phyloP scores from a whole-genome alignment of 92 coral and sea anemone species.

The Epizoanthus illoricatus region DNA sequence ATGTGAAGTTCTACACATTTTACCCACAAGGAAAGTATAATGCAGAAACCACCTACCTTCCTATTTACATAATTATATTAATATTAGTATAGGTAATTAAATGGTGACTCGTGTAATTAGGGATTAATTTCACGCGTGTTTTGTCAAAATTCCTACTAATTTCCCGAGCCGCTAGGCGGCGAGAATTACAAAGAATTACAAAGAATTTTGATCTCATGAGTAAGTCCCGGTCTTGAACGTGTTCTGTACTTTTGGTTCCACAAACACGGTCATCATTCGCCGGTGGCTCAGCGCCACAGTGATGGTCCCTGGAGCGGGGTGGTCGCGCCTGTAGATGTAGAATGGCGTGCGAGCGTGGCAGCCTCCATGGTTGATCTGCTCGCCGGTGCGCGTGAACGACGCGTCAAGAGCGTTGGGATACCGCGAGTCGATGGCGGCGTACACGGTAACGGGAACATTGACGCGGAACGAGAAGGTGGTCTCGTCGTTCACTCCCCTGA shows the following conservation, averaged over 20 bases:
- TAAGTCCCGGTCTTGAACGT: slow-evolving; percentile 50
- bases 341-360: slow-evolving; percentile 76
- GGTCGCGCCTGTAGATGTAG: slow-evolving; percentile 60
- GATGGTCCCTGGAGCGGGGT: slow-evolving; percentile 64
- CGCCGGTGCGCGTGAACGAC: slow-evolving; percentile 68
- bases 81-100: no score
- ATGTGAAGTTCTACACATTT: no score
- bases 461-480: slow-evolving; percentile 47
- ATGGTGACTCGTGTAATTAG: no score
- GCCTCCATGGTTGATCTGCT: slow-evolving; percentile 86
- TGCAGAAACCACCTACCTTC: no score
- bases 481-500: slow-evolving; percentile 70
- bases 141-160: no score
- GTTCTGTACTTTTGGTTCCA: slow-evolving; percentile 62
- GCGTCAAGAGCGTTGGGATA: slow-evolving; percentile 41
- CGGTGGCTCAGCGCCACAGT: slow-evolving; percentile 44
- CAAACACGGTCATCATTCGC: slow-evolving; percentile 88
- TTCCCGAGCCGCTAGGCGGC: no score
- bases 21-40: no score
- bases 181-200: no score
- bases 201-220: slow-evolving; percentile 2
- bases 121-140: no score
- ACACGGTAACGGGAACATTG: slow-evolving; percentile 63
- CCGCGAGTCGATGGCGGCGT: slow-evolving; percentile 88
- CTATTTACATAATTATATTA: no score